Evolutionary conservation across 2,888 invertebrate species (phyloP).

Genomic region (Conchocele bisecta): DNA sequence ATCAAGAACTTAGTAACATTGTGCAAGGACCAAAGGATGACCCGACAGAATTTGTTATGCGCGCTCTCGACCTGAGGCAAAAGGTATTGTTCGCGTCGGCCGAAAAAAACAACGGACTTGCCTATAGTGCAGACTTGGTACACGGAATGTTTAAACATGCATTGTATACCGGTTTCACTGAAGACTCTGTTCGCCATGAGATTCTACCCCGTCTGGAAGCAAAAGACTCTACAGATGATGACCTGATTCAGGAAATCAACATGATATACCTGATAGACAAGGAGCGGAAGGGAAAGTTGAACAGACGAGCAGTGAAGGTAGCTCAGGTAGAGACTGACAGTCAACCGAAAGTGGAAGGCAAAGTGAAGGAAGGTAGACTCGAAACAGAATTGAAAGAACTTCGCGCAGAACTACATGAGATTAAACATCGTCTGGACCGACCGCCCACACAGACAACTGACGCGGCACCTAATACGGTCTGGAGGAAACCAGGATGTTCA

Average conservation of each 20-base stretch:
- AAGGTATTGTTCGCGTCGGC: conserved; percentile 12
- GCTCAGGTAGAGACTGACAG: not conserved
- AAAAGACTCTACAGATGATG: not conserved
- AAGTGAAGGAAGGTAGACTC: conserved; percentile 17
- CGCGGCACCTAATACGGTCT: not conserved
- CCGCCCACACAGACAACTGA: not conserved
- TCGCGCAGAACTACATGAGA: too few species aligned
- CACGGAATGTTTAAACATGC: conserved; percentile 26
- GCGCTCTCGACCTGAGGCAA: conserved; percentile 23
- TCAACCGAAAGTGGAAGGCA: not conserved
- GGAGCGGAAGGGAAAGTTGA: conserved; percentile 10
- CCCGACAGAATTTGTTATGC: conserved; percentile 24
- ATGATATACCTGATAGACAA: conserved; percentile 3
- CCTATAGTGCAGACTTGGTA: conserved; percentile 7
- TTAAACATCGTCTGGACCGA: too few species aligned
- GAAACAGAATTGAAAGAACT: conserved; percentile 4
- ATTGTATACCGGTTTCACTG: conserved; percentile 16
- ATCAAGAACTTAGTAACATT: conserved; percentile 17
- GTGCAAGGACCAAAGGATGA: conserved; percentile 19
- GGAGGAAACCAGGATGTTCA: not conserved
- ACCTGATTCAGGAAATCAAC: conserved; percentile 5
- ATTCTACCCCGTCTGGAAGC: not conserved
- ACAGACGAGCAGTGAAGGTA: not conserved
- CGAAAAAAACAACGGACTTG: conserved; percentile 13
- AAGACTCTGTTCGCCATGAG: conserved; percentile 12